phyloP scores from a whole-genome alignment of 2,113 vertebrate genomes.

The Petaurus breviceps region DNA sequence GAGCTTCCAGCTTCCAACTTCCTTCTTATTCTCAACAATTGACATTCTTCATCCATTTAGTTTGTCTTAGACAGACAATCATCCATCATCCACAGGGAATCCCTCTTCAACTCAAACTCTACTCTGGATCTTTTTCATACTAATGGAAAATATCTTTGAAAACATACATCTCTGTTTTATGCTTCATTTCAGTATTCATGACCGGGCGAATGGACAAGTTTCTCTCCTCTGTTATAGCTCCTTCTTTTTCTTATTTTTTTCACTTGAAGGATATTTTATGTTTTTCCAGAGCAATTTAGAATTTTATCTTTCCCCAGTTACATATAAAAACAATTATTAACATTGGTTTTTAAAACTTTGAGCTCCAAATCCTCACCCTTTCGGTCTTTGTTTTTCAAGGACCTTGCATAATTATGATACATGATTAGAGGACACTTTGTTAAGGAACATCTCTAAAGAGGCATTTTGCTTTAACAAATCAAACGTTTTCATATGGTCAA shows the following conservation, averaged over 20 bases:
- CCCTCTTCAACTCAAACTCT: background rate
- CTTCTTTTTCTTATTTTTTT: background rate
- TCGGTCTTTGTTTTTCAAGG: background rate
- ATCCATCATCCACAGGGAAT: background rate
- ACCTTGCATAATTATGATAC: background rate
- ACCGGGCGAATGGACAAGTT: background rate
- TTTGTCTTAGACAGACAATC: background rate
- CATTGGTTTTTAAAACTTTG: too few relatives aligned
- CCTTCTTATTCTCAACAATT: background rate
- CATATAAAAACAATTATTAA: too few relatives aligned
- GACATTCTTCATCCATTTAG: background rate
- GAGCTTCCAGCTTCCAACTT: background rate
- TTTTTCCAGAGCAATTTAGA: too few relatives aligned
- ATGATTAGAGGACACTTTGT: background rate
- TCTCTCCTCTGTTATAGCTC: background rate
- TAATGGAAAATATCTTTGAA: background rate
- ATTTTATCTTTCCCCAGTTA: too few relatives aligned
- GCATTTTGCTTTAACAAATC: background rate
- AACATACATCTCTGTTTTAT: background rate
- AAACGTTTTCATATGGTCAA: background rate
- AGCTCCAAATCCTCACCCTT: too few relatives aligned
- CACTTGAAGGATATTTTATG: too few relatives aligned
- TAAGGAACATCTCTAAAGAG: background rate
- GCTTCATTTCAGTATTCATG: too few relatives aligned
- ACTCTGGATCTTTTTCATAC: background rate